A percentile compares a stretch with the other conserved stretches of the same genome.
These are phyloP conservation scores for Tauraco hartlaubi DNA, from an alignment of 2,797 vertebrate species.

Conservation along the genomic window DNA sequence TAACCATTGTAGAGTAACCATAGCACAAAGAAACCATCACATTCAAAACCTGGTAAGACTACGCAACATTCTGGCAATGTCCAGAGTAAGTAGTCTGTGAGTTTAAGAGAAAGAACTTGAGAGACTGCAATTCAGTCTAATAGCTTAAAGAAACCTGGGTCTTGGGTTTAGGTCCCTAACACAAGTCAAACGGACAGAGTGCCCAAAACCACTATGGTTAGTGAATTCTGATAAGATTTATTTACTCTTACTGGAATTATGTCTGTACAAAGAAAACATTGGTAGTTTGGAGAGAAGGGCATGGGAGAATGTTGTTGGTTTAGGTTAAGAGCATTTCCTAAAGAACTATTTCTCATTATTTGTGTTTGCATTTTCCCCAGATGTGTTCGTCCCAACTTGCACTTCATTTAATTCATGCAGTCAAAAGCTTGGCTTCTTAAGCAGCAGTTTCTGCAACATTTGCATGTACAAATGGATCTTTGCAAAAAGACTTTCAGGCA, in stretches of 20 bases:
- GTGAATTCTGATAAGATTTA: neutral
- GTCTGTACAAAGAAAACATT: neutral
- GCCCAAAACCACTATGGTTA: fast-evolving
- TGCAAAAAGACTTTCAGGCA: neutral
- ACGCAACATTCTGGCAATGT: neutral
- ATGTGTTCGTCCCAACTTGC: fast-evolving
- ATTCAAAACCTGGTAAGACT: neutral
- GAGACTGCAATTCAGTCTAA: fast-evolving
- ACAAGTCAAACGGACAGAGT: neutral
- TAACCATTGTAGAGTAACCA: neutral
- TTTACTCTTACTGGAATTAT: neutral
- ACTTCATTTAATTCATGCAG: neutral
- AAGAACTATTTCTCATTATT: neutral
- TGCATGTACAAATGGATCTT: neutral
- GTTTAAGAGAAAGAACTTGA: neutral
- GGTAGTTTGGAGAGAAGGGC: neutral
- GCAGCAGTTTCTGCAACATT: neutral
- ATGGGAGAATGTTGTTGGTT: neutral
- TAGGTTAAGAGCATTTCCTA: neutral
- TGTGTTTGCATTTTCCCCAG: neutral
- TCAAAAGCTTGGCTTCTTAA: neutral
- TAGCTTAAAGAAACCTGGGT: neutral
- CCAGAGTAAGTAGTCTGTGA: neutral
- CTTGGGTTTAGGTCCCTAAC: neutral
- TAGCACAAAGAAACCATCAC: neutral